These are phyloP conservation scores for Campoplex capitator DNA, from an alignment of 2,888 invertebrate species.

Conservation along the genomic window DNA sequence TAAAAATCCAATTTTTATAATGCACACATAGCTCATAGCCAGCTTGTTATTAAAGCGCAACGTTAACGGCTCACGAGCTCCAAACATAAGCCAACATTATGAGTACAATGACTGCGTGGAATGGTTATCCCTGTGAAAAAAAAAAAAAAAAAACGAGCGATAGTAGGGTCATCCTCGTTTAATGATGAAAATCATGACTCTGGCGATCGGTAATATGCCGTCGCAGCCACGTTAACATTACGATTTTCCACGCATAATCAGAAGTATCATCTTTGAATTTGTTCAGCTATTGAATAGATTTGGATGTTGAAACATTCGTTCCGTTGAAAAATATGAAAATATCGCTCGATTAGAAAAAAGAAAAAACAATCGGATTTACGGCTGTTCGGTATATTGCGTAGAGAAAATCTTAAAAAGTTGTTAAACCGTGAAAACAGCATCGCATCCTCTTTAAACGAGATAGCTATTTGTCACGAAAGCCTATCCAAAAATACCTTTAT, in stretches of 20 bases:
- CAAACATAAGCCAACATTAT: constrained; percentile 49
- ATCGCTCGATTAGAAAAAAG: not conserved
- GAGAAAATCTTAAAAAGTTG: not conserved
- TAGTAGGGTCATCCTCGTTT: not conserved
- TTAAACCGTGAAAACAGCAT: not conserved
- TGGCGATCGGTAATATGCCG: not conserved
- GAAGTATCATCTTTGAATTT: not conserved
- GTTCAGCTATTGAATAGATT: not conserved
- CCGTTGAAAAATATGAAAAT: not conserved
- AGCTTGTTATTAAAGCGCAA: constrained; percentile 48
- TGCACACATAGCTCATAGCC: constrained; percentile 36
- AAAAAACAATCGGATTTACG: not conserved
- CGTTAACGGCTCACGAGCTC: constrained; percentile 38
- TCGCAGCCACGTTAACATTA: not conserved
- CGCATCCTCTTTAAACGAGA: not conserved
- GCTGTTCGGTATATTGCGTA: not conserved
- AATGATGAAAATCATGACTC: not conserved
- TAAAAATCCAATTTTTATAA: constrained; percentile 61
- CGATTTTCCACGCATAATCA: not conserved
- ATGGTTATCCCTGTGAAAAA: not conserved
- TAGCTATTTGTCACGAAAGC: not conserved
- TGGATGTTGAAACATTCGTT: not conserved
- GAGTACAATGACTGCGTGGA: constrained; percentile 35
- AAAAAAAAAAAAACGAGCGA: not conserved
- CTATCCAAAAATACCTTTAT: not conserved